These are phyloP conservation scores for Synergus gifuensis DNA, from an alignment of 2,888 invertebrate species.

Conservation along the genomic window DNA sequence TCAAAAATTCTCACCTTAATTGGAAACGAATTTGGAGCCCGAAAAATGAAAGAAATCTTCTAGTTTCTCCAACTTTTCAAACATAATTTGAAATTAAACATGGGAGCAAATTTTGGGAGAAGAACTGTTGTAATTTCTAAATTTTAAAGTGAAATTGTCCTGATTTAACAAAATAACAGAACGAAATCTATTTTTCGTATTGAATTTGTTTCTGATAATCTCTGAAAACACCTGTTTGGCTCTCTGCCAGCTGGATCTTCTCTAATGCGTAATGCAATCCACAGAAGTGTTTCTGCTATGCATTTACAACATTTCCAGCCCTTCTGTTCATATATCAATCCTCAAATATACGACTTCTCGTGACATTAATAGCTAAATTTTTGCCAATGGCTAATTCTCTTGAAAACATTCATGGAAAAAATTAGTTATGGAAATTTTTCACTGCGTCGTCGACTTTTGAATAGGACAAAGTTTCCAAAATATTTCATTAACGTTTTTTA, in stretches of 20 bases:
- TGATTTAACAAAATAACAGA: not conserved
- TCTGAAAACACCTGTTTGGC: slow-evolving; percentile 31
- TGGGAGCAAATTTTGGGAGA: not conserved
- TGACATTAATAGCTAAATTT: too few species aligned
- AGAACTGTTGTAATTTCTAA: not conserved
- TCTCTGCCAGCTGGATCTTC: slow-evolving; percentile 15
- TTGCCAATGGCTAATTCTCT: too few species aligned
- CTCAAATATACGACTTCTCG: not conserved
- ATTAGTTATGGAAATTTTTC: too few species aligned
- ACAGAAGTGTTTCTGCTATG: slow-evolving; percentile 18
- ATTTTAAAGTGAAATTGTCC: not conserved
- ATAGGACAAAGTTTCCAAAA: too few species aligned
- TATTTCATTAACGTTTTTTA: too few species aligned
- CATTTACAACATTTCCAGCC: slow-evolving; percentile 5
- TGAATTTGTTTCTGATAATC: slow-evolving; percentile 37
- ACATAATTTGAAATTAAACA: not conserved
- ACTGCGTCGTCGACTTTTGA: too few species aligned
- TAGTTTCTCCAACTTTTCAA: not conserved
- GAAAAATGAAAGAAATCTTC: not conserved
- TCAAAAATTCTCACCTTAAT: slow-evolving; percentile 21
- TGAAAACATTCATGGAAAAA: too few species aligned
- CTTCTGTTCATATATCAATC: not conserved
- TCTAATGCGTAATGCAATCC: slow-evolving; percentile 20
- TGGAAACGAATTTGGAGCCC: slow-evolving; percentile 27
- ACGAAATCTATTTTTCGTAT: slow-evolving; percentile 12